Conservation (phyloP, 2,797 vertebrate genomes). For the Adelosebastes latens region DNA sequence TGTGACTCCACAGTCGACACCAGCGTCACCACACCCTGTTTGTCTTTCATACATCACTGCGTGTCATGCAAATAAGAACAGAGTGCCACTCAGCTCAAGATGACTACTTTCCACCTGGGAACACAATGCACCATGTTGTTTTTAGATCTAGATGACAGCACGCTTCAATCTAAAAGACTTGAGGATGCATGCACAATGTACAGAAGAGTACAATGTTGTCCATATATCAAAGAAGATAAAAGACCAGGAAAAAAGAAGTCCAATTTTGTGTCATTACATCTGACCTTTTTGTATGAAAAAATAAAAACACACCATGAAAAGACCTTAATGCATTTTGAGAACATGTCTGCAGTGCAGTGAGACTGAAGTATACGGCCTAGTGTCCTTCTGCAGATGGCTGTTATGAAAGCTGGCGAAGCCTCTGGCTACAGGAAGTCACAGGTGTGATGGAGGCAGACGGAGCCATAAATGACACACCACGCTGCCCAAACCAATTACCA, state of each 20-base stretch:
- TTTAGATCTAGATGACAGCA: not conserved
- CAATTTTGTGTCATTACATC: not conserved
- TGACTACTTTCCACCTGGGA: not conserved
- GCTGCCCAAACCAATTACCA: conserved; percentile 49
- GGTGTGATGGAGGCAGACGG: conserved; percentile 62
- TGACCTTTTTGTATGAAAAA: not conserved
- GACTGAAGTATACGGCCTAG: conserved; percentile 12
- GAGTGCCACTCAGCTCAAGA: not conserved
- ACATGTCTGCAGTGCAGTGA: conserved; percentile 1
- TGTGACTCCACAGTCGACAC: not conserved
- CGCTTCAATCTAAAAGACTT: not conserved
- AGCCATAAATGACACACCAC: conserved; percentile 28
- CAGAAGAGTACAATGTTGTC: not conserved
- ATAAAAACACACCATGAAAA: not conserved
- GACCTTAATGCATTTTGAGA: not conserved
- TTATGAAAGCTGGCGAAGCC: conserved; percentile 50
- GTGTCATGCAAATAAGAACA: conserved; percentile 42
- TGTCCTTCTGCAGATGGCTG: conserved; percentile 39
- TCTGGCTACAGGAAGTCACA: conserved; percentile 67
- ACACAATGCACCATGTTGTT: not conserved
- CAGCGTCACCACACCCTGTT: conserved; percentile 34
- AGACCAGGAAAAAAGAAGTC: not conserved
- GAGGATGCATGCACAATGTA: not conserved
- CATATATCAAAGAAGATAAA: not conserved
- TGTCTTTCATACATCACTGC: conserved; percentile 34